phyloP scores from a whole-genome alignment of 2,797 vertebrate species.

The Sparus aurata region DNA sequence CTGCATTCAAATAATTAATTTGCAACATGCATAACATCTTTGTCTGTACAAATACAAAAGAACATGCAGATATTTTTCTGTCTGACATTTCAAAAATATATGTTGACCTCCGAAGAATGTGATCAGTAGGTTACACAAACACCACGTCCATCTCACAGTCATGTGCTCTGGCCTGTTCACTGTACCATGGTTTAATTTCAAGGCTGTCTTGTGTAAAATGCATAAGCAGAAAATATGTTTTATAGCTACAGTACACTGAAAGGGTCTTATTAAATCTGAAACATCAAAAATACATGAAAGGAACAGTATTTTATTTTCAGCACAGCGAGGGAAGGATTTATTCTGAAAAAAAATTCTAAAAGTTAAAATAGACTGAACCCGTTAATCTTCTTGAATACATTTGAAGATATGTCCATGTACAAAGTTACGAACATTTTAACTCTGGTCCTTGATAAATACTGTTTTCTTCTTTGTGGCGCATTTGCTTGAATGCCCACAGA shows the following conservation, averaged over 20 bases:
- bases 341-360: constrained; percentile 1
- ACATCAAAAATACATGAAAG: neutral
- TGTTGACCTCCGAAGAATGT: constrained; percentile 52
- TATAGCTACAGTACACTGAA: neutral
- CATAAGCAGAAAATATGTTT: constrained; percentile 24
- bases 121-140: constrained; percentile 66
- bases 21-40: neutral
- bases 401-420: neutral
- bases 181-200: constrained; percentile 35
- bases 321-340: neutral
- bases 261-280: constrained; percentile 10
- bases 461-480: constrained; percentile 19
- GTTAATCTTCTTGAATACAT: neutral
- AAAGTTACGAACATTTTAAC: constrained; percentile 5
- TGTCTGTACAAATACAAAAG: constrained; percentile 19
- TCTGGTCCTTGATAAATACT: neutral
- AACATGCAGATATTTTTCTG: constrained; percentile 21
- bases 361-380: neutral
- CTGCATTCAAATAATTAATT: constrained; percentile 20
- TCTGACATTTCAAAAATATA: constrained; percentile 57
- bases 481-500: constrained; percentile 30
- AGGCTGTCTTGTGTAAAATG: constrained; percentile 21
- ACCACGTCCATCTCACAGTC: constrained; percentile 44
- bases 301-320: neutral
- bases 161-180: constrained; percentile 61